Evolutionary conservation across 2,888 invertebrate species (phyloP).

Genomic region (Julus scanicus): DNA sequence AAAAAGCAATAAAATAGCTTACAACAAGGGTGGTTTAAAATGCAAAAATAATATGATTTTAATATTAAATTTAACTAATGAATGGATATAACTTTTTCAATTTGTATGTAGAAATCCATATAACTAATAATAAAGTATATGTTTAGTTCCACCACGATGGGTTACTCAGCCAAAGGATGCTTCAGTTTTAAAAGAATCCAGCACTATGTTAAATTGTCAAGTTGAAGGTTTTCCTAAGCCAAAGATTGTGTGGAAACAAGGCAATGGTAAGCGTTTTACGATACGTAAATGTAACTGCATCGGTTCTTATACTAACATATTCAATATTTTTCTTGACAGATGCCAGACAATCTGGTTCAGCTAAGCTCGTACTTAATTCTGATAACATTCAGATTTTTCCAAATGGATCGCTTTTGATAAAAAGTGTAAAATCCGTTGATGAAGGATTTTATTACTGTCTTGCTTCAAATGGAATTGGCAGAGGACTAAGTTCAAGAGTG

Average conservation of each 20-base stretch:
- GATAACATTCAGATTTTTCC: conserved; percentile 46
- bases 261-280: conserved; percentile 36
- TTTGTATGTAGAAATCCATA: neutral
- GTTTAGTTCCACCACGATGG: conserved; percentile 88
- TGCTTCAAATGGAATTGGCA: conserved; percentile 57
- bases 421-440: conserved; percentile 49
- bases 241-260: conserved; percentile 79
- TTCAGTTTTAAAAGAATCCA: conserved; percentile 83
- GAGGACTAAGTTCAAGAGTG: conserved; percentile 53
- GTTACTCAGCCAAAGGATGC: conserved; percentile 84
- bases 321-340: neutral
- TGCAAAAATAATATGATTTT: no score
- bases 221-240: conserved; percentile 93
- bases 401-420: conserved; percentile 56
- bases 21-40: no score
- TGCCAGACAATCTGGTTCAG: neutral
- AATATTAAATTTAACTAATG: no score
- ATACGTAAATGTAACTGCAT: no score
- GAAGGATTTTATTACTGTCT: conserved; percentile 56
- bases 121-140: neutral
- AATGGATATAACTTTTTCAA: neutral
- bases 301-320: no score
- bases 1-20: no score
- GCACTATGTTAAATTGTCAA: conserved; percentile 86
- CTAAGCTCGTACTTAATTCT: neutral